Percentiles rank a stretch among this genome's conserved stretches.
These are phyloP conservation scores for Empis stercorea DNA, from an alignment of 2,888 invertebrate genomes.

Conservation along the genomic window DNA sequence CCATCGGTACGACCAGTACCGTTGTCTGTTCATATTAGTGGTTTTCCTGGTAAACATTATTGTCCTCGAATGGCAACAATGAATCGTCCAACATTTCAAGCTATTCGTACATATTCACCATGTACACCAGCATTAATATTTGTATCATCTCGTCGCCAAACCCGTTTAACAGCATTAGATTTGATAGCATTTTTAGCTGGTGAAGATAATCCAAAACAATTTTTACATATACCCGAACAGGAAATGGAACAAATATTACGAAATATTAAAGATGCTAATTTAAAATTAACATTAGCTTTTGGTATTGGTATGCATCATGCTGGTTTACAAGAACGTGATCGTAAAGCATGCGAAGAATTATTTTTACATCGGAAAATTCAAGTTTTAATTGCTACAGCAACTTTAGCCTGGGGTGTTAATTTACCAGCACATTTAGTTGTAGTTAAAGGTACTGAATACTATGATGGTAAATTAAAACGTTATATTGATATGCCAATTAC, in stretches of 20 bases:
- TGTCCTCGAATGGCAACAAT: conserved; percentile 99
- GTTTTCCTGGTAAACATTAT: conserved; percentile 96
- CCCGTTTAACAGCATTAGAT: conserved; percentile 90
- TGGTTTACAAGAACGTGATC: conserved; percentile 84
- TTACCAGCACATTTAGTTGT: conserved; percentile 96
- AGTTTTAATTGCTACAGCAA: conserved; percentile 91
- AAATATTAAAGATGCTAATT: conserved; percentile 70
- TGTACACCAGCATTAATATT: conserved; percentile 84
- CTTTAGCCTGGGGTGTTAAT: conserved; percentile 98
- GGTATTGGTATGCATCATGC: conserved; percentile 99
- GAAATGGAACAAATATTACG: conserved; percentile 71
- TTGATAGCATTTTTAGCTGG: conserved; percentile 81
- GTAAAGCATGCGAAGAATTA: conserved; percentile 82
- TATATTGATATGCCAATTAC: conserved; percentile 99
- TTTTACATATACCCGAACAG: conserved; percentile 74
- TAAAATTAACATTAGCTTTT: conserved; percentile 87
- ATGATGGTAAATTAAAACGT: conserved; percentile 88
- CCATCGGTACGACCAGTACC: conserved; percentile 97
- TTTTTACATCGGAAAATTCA: conserved; percentile 94
- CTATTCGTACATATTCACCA: conserved; percentile 86
- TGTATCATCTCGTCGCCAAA: conserved; percentile 93
- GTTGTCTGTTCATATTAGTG: conserved; percentile 77
- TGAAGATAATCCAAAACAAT: conserved; percentile 88
- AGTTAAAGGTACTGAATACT: conserved; percentile 96
- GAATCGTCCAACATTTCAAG: conserved; percentile 97